Evolutionary conservation across 2,113 vertebrate species (phyloP), one percentile per base, ranked within the genome.

Genomic region (Apistogramma diplotaenia): DNA sequence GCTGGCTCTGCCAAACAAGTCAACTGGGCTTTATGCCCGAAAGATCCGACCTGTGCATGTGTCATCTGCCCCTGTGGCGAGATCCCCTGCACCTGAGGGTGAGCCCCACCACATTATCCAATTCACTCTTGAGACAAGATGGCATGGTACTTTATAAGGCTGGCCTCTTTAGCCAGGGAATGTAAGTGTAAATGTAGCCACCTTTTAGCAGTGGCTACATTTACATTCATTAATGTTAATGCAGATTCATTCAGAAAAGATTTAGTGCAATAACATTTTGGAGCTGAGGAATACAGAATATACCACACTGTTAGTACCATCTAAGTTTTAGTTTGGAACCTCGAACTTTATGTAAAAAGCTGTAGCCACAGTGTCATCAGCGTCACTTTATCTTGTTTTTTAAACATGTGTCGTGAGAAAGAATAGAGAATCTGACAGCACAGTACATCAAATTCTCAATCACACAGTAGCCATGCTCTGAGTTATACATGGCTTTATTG

Each of bases 1-100:
- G 78, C 83, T 90, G 78, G 72, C 77, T 90, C 80, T 35, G 78
- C 82, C 62, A 76, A 78, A 86, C 86, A 83, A 81, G 77, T 82
- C 88, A 80, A 74, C 82, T 84, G 84, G 89, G 90, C 92, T 59
- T 75, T 40, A 49, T 70, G 87, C 91, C 90, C 85, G 16, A 84
- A 54, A 84, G 77, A 85, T 43, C 27, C 25, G 46, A 83, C 88
- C 86, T 87, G 56, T 79, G n/a, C 19, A 16, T 78, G 85, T 85
- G 91, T 84, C 87, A 78, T 60, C 78, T 87, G 84, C 62, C 80
- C 81, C 84, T 81, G 86, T 19, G 72, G 78, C 23, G 53, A 80
- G 85, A 84, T 73, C 46, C 56, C 40, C 49, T 65, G 76, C 82
- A 81, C 79, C 85, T 82, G 74, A 27, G 89, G 79, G 60, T 57